Percentiles rank a stretch among this genome's conserved stretches.
These are phyloP conservation scores for Cylindroiulus punctatus DNA, from an alignment of 2,888 invertebrate species.

Conservation along the genomic window DNA sequence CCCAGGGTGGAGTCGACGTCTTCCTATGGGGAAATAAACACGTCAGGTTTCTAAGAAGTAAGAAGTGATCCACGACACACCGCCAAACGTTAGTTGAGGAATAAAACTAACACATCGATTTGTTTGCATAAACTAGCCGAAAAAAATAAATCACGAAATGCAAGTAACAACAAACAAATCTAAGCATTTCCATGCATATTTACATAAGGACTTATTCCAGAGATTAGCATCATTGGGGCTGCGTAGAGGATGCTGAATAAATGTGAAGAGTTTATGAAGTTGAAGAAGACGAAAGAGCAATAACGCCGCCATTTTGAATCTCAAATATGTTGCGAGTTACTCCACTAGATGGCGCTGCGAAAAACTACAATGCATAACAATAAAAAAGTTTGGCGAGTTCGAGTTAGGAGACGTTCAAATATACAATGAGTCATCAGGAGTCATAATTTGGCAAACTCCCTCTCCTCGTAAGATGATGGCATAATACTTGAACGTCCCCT, in stretches of 20 bases:
- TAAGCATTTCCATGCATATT: background rate
- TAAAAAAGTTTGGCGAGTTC: too few species aligned
- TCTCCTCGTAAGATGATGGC: too few species aligned
- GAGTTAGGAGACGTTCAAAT: too few species aligned
- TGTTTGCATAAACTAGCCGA: constrained; percentile 5
- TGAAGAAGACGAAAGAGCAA: background rate
- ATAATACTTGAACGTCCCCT: too few species aligned
- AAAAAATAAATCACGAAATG: background rate
- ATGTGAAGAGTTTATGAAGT: background rate
- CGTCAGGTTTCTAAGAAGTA: background rate
- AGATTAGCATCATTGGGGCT: constrained; percentile 9
- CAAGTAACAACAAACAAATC: background rate
- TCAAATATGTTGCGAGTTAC: too few species aligned
- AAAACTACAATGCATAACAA: too few species aligned
- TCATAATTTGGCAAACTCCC: too few species aligned
- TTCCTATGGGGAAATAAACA: background rate
- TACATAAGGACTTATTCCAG: background rate
- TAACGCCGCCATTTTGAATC: too few species aligned
- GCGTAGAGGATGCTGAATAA: background rate
- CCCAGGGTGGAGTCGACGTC: background rate
- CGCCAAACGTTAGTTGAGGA: background rate
- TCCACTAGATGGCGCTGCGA: too few species aligned
- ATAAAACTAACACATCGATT: constrained; percentile 11
- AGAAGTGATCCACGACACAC: background rate
- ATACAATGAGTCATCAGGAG: too few species aligned